Base-by-base conservation (phyloP, 2,797 vertebrate genomes). In the Zenarchopterus dispar region DNA sequence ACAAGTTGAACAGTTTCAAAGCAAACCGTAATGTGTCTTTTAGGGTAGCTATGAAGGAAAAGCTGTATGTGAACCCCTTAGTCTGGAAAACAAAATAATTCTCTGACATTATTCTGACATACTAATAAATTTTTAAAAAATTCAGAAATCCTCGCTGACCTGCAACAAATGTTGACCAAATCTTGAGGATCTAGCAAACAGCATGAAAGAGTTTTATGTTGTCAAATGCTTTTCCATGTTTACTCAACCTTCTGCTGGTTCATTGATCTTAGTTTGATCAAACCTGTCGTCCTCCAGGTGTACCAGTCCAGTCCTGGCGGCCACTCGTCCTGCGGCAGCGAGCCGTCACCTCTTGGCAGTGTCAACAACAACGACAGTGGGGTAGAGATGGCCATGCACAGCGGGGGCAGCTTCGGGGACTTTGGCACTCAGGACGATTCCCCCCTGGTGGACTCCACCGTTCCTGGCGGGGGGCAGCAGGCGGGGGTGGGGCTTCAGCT, bases 241-340 rank as follows among this genome's bases (percentile, higher is more conserved):
- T 13, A 31, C n/a, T 42, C 7, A 8, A 2, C 39, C 31, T 15
- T 31, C 8, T 36, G n/a, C 5, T 41, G 7, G 23, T 8, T 54
- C 61, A 0, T 15, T 28, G 13, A 16, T 11, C 36, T 33, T 55
- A 18, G 62, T n/a, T 26, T 60, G 5, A 31, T 28, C 46, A 8
- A 8, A 54, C 5, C 8, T 70, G 6, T 80, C 55, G 44, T 63
- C 63, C 58, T 56, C 8, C 91, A 99, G 98, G 94, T 95, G 79
- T 97, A 96, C 93, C 97, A 99, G 93, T 96, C 97, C 95, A 99
- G 98, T 87, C 97, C 97, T 89, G 96, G 96, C 64, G 97, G 97
- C 88, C 96, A 97, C 89, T 99, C 97, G 0, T 99, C 97, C 44
- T 99, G 97, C 78, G 98, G 97, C 94, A 99, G 97, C 52, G 96